Percentiles rank a stretch among this genome's conserved stretches.
Conservation (phyloP, 2,113 vertebrate genomes). For the Brachyhypopomus occidentalis region DNA sequence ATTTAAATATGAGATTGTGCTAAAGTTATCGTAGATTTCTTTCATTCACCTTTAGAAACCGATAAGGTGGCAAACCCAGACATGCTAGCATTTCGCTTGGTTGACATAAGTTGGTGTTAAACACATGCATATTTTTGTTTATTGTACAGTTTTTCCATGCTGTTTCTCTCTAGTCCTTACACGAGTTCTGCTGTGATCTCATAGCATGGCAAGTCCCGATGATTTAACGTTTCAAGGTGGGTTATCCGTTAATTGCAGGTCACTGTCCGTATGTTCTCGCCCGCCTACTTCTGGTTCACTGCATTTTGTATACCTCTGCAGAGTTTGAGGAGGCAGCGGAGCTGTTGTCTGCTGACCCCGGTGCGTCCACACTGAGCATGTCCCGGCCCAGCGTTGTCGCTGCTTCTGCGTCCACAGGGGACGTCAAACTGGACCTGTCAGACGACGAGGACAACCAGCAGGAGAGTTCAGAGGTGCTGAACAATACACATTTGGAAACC, state of each 20-base stretch:
- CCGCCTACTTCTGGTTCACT: not conserved
- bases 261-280: not conserved
- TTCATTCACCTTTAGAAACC: not conserved
- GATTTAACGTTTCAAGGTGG: conserved; percentile 82
- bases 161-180: not conserved
- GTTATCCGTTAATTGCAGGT: not conserved
- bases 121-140: not conserved
- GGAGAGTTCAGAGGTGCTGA: conserved; percentile 76
- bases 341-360: conserved; percentile 74
- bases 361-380: conserved; percentile 70
- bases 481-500: not conserved
- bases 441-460: conserved; percentile 74
- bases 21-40: no score
- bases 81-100: no score
- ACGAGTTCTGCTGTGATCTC: not conserved
- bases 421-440: conserved; percentile 70
- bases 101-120: no score
- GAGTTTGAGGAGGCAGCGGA: conserved; percentile 82
- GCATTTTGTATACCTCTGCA: conserved; percentile 45
- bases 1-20: no score
- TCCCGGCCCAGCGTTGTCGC: conserved; percentile 26
- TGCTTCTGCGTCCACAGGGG: conserved; percentile 61
- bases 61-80: not conserved
- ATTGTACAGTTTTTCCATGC: not conserved
- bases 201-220: conserved; percentile 76